Conservation (phyloP, 2,113 vertebrate species). For the Euleptes europaea region DNA sequence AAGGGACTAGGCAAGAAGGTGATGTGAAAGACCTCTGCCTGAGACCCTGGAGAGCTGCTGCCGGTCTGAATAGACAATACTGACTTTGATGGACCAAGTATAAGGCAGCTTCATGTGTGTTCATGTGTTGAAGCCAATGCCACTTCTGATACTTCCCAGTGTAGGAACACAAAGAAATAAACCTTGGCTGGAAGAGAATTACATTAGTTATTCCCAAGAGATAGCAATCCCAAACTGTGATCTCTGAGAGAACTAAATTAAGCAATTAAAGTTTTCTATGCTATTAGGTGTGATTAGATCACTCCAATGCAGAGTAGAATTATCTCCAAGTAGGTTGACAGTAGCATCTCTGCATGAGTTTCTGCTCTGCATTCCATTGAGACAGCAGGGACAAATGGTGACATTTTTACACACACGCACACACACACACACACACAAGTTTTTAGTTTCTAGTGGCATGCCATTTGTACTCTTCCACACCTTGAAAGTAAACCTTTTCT, state of each 20-base stretch:
- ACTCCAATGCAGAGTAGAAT: background rate
- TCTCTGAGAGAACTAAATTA: background rate
- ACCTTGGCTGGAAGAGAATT: background rate
- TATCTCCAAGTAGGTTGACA: background rate
- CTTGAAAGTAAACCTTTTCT: too few species aligned
- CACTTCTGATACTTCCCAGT: background rate
- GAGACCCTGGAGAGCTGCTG: too few species aligned
- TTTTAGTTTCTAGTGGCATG: too few species aligned
- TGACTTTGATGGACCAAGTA: too few species aligned
- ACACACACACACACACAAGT: too few species aligned
- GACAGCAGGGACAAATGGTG: too few species aligned
- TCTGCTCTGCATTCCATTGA: background rate
- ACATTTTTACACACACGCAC: too few species aligned
- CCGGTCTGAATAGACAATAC: too few species aligned
- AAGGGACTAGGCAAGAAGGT: too few species aligned
- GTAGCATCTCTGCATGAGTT: background rate
- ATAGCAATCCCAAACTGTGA: background rate
- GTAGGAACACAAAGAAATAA: background rate
- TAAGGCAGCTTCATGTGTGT: too few species aligned
- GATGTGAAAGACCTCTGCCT: too few species aligned
- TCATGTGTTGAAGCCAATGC: background rate
- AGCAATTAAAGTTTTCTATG: background rate
- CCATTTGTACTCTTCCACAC: too few species aligned
- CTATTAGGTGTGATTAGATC: background rate
- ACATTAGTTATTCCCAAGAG: background rate